phyloP scores from a whole-genome alignment of 1,140 invertebrate species.

The Pseudachorutes palmiensis region DNA sequence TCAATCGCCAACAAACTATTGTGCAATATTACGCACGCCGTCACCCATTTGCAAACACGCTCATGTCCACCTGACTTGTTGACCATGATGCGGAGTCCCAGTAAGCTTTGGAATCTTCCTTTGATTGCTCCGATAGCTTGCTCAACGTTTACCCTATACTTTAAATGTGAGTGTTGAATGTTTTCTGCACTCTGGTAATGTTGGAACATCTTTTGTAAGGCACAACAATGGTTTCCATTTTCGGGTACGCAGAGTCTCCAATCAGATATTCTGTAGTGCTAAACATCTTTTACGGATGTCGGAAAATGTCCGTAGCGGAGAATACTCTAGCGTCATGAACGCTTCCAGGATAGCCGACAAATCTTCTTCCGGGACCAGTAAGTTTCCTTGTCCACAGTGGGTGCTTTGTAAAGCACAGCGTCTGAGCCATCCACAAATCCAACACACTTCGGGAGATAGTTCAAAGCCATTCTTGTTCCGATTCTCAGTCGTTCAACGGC shows the following conservation, averaged over 20 bases:
- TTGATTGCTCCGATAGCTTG: slow-evolving; percentile 12
- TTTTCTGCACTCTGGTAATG: background rate
- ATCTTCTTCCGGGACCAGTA: slow-evolving; percentile 25
- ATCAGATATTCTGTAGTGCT: slow-evolving; percentile 15
- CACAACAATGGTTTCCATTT: slow-evolving; percentile 4
- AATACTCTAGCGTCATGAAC: slow-evolving; percentile 25
- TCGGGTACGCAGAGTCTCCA: slow-evolving; percentile 20
- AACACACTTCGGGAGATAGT: slow-evolving; percentile 19
- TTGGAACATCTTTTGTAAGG: slow-evolving; percentile 1
- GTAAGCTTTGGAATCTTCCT: slow-evolving; percentile 18
- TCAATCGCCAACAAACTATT: slow-evolving; percentile 7
- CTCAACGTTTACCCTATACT: slow-evolving; percentile 19
- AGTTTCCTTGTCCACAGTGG: slow-evolving; percentile 13
- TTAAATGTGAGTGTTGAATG: slow-evolving; percentile 17
- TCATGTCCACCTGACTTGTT: slow-evolving; percentile 1
- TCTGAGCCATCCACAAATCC: slow-evolving; percentile 25
- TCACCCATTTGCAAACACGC: slow-evolving; percentile 13
- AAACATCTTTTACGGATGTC: background rate
- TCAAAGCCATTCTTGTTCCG: background rate
- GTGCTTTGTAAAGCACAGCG: slow-evolving; percentile 12
- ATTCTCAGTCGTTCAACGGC: background rate
- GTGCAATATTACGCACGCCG: slow-evolving; percentile 11
- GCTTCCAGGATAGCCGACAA: slow-evolving; percentile 22
- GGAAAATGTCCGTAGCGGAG: background rate
- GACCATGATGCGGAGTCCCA: background rate